These are phyloP conservation scores for Tauraco hartlaubi DNA, from an alignment of 2,797 vertebrate genomes.

Conservation along the genomic window DNA sequence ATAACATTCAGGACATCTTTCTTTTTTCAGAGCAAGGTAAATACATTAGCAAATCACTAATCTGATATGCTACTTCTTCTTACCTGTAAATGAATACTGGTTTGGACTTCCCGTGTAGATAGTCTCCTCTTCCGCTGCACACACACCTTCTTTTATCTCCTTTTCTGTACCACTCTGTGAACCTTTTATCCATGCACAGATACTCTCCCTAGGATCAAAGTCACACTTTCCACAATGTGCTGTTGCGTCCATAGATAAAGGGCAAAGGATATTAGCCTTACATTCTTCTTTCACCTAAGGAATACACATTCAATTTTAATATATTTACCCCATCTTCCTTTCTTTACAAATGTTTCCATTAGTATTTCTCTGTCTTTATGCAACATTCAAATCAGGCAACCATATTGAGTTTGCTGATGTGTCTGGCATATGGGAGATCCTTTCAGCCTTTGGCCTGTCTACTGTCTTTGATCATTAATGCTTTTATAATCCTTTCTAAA, in stretches of 20 bases:
- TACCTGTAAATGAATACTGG: constrained; percentile 87
- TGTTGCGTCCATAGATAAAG: constrained; percentile 75
- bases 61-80: neutral
- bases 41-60: neutral
- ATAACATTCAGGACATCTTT: neutral
- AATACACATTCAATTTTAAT: neutral
- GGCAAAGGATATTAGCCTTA: constrained; percentile 82
- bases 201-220: constrained; percentile 80
- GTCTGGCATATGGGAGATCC: neutral
- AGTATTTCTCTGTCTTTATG: neutral
- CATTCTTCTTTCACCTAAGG: constrained; percentile 82
- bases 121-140: constrained; percentile 82
- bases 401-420: neutral
- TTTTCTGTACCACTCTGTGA: neutral
- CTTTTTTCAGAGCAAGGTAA: neutral
- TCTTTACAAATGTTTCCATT: neutral
- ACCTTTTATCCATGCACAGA: constrained; percentile 83
- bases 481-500: neutral
- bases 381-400: neutral
- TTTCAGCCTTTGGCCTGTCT: neutral
- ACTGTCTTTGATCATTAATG: neutral
- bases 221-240: constrained; percentile 89
- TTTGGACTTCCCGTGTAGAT: constrained; percentile 82
- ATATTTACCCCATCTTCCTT: neutral
- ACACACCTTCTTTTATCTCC: constrained; percentile 63